Conservation (phyloP, 2,113 vertebrate genomes). For the Machaerirhynchus nigripectus region DNA sequence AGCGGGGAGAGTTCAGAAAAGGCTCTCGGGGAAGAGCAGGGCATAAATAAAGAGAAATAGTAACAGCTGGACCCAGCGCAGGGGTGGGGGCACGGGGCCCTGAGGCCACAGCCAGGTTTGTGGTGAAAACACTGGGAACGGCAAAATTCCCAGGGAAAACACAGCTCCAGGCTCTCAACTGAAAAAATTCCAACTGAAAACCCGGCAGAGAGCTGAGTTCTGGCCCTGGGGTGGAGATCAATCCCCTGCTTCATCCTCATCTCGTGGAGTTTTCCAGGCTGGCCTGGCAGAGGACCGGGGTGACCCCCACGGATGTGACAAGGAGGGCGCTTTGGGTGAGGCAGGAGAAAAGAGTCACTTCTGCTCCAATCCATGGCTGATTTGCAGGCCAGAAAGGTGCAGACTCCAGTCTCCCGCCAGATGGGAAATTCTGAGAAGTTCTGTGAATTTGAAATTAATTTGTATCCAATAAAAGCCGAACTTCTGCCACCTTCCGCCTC, state of each 20-base stretch:
- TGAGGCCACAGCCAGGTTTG: background rate
- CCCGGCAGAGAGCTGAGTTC: accelerated
- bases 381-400: background rate
- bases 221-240: background rate
- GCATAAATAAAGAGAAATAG: background rate
- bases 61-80: background rate
- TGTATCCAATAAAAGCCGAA: background rate
- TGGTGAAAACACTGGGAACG: background rate
- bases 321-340: background rate
- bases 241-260: background rate
- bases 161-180: background rate
- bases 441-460: background rate
- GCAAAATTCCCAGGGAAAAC: background rate
- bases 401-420: background rate
- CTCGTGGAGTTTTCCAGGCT: accelerated
- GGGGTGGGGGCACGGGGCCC: background rate
- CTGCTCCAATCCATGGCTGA: background rate
- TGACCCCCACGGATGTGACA: accelerated
- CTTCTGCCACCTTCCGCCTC: background rate
- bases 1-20: background rate
- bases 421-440: background rate
- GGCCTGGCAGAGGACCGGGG: background rate
- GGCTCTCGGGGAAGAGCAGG: background rate
- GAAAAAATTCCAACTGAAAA: background rate
- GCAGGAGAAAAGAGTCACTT: background rate